Conservation (phyloP, 2,113 vertebrate genomes). For the Toxotes jaculatrix region DNA sequence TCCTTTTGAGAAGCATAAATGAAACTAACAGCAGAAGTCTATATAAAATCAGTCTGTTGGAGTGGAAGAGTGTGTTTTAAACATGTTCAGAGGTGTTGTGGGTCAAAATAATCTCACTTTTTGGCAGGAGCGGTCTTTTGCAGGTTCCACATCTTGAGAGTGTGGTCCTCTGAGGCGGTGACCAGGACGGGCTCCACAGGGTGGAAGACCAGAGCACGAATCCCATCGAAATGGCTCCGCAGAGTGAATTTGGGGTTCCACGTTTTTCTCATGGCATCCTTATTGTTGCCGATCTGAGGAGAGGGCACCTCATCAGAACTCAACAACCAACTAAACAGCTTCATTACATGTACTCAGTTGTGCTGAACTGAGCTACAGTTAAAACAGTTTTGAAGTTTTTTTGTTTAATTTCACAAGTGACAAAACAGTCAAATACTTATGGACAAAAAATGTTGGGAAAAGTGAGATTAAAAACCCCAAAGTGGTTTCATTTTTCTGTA, state of each 20-base stretch:
- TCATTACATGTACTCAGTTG: neutral
- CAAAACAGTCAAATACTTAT: neutral
- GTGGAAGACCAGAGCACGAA: conserved; percentile 95
- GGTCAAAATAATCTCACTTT: conserved; percentile 85
- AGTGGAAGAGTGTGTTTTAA: neutral
- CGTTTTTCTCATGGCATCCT: conserved; percentile 96
- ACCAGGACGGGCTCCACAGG: conserved; percentile 95
- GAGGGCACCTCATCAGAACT: neutral
- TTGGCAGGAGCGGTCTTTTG: conserved; percentile 98
- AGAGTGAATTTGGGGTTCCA: conserved; percentile 99
- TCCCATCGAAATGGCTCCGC: conserved; percentile 98
- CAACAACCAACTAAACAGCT: neutral
- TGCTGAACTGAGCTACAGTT: too few species aligned
- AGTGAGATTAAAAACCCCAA: neutral
- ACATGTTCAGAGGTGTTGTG: neutral
- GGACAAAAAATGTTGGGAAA: neutral
- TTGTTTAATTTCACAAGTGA: neutral
- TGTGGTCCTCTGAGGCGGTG: conserved; percentile 98
- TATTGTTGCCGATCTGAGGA: conserved; percentile 94
- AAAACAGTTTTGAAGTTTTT: neutral
- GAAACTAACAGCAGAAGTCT: neutral
- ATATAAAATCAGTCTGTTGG: neutral
- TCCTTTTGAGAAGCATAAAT: neutral
- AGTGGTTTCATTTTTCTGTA: too few species aligned
- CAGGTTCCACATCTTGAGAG: conserved; percentile 99